Evolutionary conservation across 2,888 invertebrate species (phyloP).

Genomic region (Torymus aiolomorphi): DNA sequence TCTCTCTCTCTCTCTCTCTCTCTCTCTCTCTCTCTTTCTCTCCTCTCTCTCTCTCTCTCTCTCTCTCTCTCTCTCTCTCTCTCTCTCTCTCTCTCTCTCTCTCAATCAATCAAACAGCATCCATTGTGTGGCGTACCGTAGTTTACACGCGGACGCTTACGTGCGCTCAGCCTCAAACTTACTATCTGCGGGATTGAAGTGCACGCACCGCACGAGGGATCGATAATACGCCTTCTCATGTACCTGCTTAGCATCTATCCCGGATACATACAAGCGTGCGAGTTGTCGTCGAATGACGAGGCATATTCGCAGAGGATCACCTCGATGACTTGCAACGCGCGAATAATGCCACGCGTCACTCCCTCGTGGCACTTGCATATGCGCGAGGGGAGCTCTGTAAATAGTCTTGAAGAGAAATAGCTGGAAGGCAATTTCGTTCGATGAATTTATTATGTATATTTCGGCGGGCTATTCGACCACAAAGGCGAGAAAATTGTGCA

Average conservation of each 20-base stretch:
- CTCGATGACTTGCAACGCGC: constrained; percentile 72
- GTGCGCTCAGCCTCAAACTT: constrained; percentile 26
- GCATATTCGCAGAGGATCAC: constrained; percentile 68
- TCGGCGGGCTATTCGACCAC: constrained; percentile 54
- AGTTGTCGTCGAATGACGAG: constrained; percentile 68
- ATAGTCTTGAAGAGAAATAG: constrained; percentile 58
- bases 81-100: no score
- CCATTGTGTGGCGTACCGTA: constrained; percentile 30
- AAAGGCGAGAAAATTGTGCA: constrained; percentile 51
- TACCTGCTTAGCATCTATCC: constrained; percentile 66
- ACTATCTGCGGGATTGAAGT: constrained; percentile 24
- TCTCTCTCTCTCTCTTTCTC: no score
- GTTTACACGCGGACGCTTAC: constrained; percentile 13
- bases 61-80: no score
- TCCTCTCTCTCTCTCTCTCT: no score
- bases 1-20: no score
- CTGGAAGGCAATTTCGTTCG: constrained; percentile 67
- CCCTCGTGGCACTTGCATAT: constrained; percentile 57
- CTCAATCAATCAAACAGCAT: constrained; percentile 48
- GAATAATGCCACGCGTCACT: constrained; percentile 70
- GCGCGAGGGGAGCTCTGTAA: not conserved
- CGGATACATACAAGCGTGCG: constrained; percentile 62
- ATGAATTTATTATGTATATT: constrained; percentile 61
- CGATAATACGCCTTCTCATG: constrained; percentile 42
- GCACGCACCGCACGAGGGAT: constrained; percentile 10